phyloP scores from a whole-genome alignment of 2,888 invertebrate species.

The Baronia brevicornis region DNA sequence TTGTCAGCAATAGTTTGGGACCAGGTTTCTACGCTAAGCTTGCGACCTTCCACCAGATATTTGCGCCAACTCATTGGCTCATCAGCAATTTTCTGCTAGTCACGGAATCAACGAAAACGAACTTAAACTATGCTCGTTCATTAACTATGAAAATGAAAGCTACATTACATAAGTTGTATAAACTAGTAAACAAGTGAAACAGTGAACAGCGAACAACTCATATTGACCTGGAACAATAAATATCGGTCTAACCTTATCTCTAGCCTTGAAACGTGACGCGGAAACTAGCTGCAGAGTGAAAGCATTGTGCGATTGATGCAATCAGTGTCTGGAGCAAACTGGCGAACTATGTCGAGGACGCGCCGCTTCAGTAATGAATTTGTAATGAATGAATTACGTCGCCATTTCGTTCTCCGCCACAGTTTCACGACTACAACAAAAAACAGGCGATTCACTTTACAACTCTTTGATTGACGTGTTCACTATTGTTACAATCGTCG shows the following conservation, averaged over 20 bases:
- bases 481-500: slow-evolving; percentile 1
- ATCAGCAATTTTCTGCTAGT: no score
- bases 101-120: no score
- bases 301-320: slow-evolving; percentile 62
- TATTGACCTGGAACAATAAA: slow-evolving; percentile 62
- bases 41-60: no score
- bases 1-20: no score
- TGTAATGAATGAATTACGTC: slow-evolving; percentile 27
- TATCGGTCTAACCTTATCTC: slow-evolving; percentile 56
- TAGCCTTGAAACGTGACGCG: slow-evolving; percentile 70
- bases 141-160: slow-evolving; percentile 45
- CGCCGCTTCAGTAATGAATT: slow-evolving; percentile 24
- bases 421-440: slow-evolving; percentile 1
- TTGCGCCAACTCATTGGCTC: no score
- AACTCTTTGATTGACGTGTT: slow-evolving; percentile 3
- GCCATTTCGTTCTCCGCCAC: slow-evolving; percentile 7
- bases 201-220: slow-evolving; percentile 63
- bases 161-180: slow-evolving; percentile 51
- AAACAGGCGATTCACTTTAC: neutral
- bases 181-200: slow-evolving; percentile 42
- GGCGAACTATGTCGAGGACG: slow-evolving; percentile 51
- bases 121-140: no score
- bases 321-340: slow-evolving; percentile 43
- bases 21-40: no score
- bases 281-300: slow-evolving; percentile 63